Base-by-base conservation (phyloP, 2,797 vertebrate species). In the Borostomias antarcticus region DNA sequence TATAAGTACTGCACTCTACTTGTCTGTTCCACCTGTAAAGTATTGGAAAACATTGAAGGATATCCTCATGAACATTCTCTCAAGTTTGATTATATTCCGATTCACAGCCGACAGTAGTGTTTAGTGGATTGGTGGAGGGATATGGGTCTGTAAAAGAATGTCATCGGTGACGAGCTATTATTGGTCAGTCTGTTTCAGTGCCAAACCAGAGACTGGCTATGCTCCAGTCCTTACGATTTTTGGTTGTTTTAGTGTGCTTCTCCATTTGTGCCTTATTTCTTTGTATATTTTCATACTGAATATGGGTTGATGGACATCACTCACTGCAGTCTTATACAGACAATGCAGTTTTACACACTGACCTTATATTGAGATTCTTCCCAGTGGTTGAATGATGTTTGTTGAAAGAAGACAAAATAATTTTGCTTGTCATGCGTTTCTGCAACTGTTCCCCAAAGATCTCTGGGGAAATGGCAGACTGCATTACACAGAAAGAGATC, bases 211-310 rank as follows among this genome's bases (percentile, higher is more conserved):
- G 51, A 62, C 68, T 67, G 61, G 66, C 50, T 60, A 64, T 78
- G 43, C 62, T 67, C 64, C 72, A 69, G 60, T 61, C 57, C 53
- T 59, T 50, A 21, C 56, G 25, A 7, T 66, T 35, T 19, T 63
- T 62, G 62, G 8, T 47, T 40, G 25, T 58, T 62, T 57, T 32
- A 33, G 63, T 63, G 21, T 10, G 77, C 77, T 82, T 87, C 72
- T 90, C 86, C 83, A 85, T 91, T 80, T 88, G 91, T 93, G 91
- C 91, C 91, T 93, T 93, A 91, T 89, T 90, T 87, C 82, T 84
- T 76, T 88, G 80, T 84, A 72, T 78, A 77, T 85, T 76, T 62
- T 71, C 75, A 82, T 86, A 48, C 73, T 78, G 77, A 78, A 56
- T 17, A 64, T 81, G 76, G 73, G 64, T 82, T 79, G 62, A 69